Percentiles rank a stretch among this genome's conserved stretches.
These are phyloP conservation scores for Adela reaumurella DNA, from an alignment of 2,888 invertebrate genomes.

Conservation along the genomic window DNA sequence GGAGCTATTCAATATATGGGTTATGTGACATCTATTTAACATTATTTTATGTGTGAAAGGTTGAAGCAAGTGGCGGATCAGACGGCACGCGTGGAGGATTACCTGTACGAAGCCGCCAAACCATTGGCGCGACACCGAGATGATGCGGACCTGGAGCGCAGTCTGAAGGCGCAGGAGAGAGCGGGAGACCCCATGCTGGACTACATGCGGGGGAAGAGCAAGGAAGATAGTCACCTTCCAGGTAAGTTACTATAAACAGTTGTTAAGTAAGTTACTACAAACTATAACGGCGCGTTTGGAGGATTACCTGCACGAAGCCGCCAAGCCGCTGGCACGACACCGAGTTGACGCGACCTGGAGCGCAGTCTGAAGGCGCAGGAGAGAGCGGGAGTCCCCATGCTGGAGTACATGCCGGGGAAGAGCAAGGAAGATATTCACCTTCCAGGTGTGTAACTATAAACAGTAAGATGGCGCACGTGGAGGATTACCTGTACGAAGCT, in stretches of 20 bases:
- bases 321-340: conserved; percentile 88
- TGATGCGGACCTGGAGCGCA: conserved; percentile 82
- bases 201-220: conserved; percentile 71
- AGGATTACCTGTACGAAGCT: conserved; percentile 79
- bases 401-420: conserved; percentile 72
- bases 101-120: conserved; percentile 81
- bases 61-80: conserved; percentile 79
- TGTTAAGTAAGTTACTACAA: too few species aligned
- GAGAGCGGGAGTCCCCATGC: conserved; percentile 91
- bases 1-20: too few species aligned
- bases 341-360: conserved; percentile 89
- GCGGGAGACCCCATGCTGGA: conserved; percentile 93
- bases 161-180: conserved; percentile 69
- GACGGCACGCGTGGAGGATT: conserved; percentile 65
- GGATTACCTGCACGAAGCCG: conserved; percentile 79
- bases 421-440: too few species aligned
- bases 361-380: conserved; percentile 67
- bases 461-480: conserved; percentile 61
- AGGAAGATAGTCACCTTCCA: too few species aligned
- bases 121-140: conserved; percentile 87
- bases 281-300: conserved; percentile 62
- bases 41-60: too few species aligned
- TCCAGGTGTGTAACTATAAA: too few species aligned
- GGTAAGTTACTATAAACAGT: too few species aligned
- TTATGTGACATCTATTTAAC: too few species aligned